A percentile compares a stretch with the other conserved stretches of the same genome.
These are phyloP conservation scores for Rynchops niger DNA, from an alignment of 2,113 vertebrate genomes.

Conservation along the genomic window DNA sequence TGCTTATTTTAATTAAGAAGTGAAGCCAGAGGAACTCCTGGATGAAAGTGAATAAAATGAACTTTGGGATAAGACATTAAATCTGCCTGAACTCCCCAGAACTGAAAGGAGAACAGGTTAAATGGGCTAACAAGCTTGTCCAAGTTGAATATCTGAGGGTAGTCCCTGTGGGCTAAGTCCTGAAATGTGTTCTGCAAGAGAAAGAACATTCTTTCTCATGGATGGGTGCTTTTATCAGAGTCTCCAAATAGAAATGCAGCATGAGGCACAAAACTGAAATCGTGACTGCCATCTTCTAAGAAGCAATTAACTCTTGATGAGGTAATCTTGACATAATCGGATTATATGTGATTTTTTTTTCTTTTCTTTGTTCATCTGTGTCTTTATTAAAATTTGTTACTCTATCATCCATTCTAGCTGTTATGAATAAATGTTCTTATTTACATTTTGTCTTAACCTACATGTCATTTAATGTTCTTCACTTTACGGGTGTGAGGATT, in stretches of 20 bases:
- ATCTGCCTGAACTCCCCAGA: neutral
- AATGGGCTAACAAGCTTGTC: neutral
- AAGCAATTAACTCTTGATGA: neutral
- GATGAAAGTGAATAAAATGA: neutral
- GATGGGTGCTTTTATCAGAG: neutral
- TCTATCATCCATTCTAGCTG: neutral
- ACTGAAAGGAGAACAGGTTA: neutral
- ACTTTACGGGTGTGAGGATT: neutral
- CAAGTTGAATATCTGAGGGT: neutral
- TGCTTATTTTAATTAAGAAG: neutral
- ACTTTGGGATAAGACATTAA: neutral
- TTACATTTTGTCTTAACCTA: neutral
- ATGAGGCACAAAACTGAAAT: neutral
- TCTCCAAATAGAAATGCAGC: neutral
- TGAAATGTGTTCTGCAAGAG: neutral
- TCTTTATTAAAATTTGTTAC: neutral
- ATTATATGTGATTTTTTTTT: neutral
- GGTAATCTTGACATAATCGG: neutral
- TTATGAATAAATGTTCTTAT: neutral
- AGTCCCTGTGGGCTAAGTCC: neutral
- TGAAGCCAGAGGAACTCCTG: neutral
- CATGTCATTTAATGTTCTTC: neutral
- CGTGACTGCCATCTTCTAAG: neutral
- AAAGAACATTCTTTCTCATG: neutral
- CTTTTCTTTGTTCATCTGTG: neutral